Evolutionary conservation across 2,888 invertebrate species (phyloP).

Genomic region (Microctonus aethiopoides): DNA sequence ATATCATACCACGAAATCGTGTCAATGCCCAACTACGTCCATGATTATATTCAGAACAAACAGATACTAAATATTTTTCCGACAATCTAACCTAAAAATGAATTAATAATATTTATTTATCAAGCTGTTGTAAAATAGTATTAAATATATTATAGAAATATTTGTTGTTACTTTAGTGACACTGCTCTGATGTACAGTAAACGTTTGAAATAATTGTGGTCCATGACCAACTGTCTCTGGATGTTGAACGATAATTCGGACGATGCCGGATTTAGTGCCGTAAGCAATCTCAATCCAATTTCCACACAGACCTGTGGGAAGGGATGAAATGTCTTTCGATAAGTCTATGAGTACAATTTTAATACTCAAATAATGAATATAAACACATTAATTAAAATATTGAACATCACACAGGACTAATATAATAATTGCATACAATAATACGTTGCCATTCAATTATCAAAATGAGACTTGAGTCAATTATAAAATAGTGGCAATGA

Average conservation of each 20-base stretch:
- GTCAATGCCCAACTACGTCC: constrained; percentile 98
- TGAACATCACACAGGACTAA: not conserved
- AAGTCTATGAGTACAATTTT: constrained; percentile 26
- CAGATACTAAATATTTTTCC: constrained; percentile 94
- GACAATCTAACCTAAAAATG: constrained; percentile 83
- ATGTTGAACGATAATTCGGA: constrained; percentile 97
- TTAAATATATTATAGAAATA: constrained; percentile 31
- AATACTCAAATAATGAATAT: constrained; percentile 6
- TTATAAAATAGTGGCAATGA: not conserved
- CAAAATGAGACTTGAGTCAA: not conserved
- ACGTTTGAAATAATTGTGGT: constrained; percentile 97
- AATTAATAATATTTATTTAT: not conserved
- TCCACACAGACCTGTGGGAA: constrained; percentile 84
- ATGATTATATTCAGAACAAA: constrained; percentile 98
- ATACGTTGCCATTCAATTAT: not conserved
- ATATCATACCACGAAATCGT: constrained; percentile 97
- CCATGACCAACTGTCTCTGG: constrained; percentile 99
- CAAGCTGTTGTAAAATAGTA: not conserved
- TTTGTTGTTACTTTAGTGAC: constrained; percentile 81
- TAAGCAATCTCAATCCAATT: constrained; percentile 99
- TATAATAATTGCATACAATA: not conserved
- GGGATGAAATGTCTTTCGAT: constrained; percentile 46
- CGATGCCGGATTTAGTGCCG: constrained; percentile 95
- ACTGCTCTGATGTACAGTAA: constrained; percentile 96
- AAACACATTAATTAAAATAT: not conserved